Base-by-base conservation (phyloP, 2,888 invertebrate species). In the Punctoribates punctum region DNA sequence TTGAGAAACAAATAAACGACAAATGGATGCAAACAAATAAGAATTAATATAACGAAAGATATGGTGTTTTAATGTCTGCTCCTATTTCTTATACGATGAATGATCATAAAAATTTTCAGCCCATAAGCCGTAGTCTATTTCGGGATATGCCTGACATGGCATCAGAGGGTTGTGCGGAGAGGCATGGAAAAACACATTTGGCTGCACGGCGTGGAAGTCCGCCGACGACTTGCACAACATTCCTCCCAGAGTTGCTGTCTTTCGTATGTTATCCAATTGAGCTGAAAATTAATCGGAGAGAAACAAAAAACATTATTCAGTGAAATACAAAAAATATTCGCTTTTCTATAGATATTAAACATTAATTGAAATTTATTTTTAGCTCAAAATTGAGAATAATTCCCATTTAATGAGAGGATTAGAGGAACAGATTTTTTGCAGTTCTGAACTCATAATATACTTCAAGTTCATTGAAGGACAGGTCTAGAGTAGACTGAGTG, bases 41-140 rank as follows among this genome's bases (percentile, higher is more conserved):
- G 3, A 34, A 34, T 6, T 20, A 34, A 5, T 11, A 29, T 9
- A 42, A 42, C 42, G 34, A 29, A 29, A n/a, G n/a, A 34, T 13
- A 17, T 62, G 11, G 15, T 29, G 17, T 62, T 20, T 60, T 60
- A 20, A 13, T 60, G 23, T 60, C 27, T 62, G 29, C 5, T 62
- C 15, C 6, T 70, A 42, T 13, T n/a, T 29, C 15, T 9, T 5
- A 70, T 42, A 70, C 15, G 70, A 70, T 42, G 42, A n/a, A 8
- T 38, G 70, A 70, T 65, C 65, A 23, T 42, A 70, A 23, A 42
- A 20, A 42, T 23, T 72, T 13, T 76, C 73, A 20, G 29, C 20
- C 76, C 76, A 76, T n/a, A 76, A 46, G 6, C 9, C 27, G 51
- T 76, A 76, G 42, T 76, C 67, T 17, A 76, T 23, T 48, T 76